Evolutionary conservation across 2,888 invertebrate genomes (phyloP).

Genomic region (Scaptomyza tumidula): DNA sequence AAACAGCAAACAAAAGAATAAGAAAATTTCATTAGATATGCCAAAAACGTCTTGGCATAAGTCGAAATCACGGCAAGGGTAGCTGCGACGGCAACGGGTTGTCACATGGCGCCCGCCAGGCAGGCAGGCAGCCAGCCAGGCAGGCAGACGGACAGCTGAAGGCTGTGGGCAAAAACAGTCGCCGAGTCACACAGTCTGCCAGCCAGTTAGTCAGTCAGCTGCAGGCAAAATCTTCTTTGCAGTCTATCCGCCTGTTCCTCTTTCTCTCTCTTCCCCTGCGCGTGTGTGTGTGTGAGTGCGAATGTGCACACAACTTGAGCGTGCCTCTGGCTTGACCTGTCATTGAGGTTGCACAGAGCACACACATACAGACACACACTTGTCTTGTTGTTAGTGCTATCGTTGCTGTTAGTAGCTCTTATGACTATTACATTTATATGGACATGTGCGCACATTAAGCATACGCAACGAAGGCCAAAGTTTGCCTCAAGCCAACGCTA

Average conservation of each 20-base stretch:
- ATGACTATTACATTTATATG: slow-evolving; percentile 73
- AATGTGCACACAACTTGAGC: slow-evolving; percentile 48
- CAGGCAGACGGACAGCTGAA: slow-evolving; percentile 12
- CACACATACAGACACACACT: slow-evolving; percentile 16
- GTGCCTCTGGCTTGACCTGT: slow-evolving; percentile 48
- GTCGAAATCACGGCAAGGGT: slow-evolving; percentile 48
- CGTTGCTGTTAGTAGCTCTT: slow-evolving; percentile 35
- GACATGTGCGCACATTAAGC: slow-evolving; percentile 68
- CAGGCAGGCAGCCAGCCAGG: slow-evolving; percentile 15
- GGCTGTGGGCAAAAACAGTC: slow-evolving; percentile 26
- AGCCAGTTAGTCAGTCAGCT: slow-evolving; percentile 57
- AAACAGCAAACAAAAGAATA: not conserved
- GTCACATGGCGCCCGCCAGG: slow-evolving; percentile 42
- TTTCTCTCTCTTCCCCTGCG: slow-evolving; percentile 4
- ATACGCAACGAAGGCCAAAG: slow-evolving; percentile 67
- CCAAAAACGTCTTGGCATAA: slow-evolving; percentile 58
- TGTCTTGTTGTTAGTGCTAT: slow-evolving; percentile 17
- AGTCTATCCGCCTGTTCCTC: slow-evolving; percentile 5
- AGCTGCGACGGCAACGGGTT: slow-evolving; percentile 10
- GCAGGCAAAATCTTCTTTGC: slow-evolving; percentile 50
- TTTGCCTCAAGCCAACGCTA: slow-evolving; percentile 37
- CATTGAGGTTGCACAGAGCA: slow-evolving; percentile 66
- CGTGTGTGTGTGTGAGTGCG: slow-evolving; percentile 35
- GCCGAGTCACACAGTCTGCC: slow-evolving; percentile 32
- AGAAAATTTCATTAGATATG: slow-evolving; percentile 64